These are phyloP conservation scores for Cyrtodaria siliqua DNA, from an alignment of 2,888 invertebrate genomes.

Conservation along the genomic window DNA sequence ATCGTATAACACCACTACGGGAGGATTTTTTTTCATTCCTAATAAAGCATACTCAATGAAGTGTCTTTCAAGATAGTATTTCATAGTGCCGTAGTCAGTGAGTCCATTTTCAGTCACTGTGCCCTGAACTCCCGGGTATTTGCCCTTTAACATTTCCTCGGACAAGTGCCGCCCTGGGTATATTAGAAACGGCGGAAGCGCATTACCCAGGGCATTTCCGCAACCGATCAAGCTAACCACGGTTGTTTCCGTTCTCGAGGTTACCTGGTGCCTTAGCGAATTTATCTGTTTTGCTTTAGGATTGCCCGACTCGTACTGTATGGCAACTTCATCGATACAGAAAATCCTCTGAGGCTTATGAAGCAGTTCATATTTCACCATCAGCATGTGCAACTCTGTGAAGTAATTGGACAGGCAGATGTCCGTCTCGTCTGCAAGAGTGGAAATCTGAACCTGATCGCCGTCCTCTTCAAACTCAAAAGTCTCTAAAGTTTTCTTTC, in stretches of 20 bases:
- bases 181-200: slow-evolving; percentile 64
- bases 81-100: slow-evolving; percentile 61
- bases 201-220: slow-evolving; percentile 65
- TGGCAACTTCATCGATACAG: slow-evolving; percentile 62
- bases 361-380: slow-evolving; percentile 54
- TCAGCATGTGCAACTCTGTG: slow-evolving; percentile 53
- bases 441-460: slow-evolving; percentile 51
- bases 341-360: slow-evolving; percentile 56
- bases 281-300: slow-evolving; percentile 57
- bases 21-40: slow-evolving; percentile 47
- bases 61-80: slow-evolving; percentile 60
- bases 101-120: slow-evolving; percentile 56
- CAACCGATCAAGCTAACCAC: slow-evolving; percentile 64
- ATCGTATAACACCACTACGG: slow-evolving; percentile 63
- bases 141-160: slow-evolving; percentile 51
- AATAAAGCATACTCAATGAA: slow-evolving; percentile 61
- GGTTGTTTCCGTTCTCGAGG: slow-evolving; percentile 57
- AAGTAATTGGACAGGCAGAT: slow-evolving; percentile 59
- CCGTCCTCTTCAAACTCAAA: slow-evolving; percentile 60
- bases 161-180: slow-evolving; percentile 57
- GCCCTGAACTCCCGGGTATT: slow-evolving; percentile 57
- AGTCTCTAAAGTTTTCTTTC: slow-evolving; percentile 36
- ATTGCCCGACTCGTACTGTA: slow-evolving; percentile 62
- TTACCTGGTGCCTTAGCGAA: slow-evolving; percentile 42
- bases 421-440: slow-evolving; percentile 55